Percentiles rank a stretch among this genome's conserved stretches.
Evolutionary conservation across 2,113 vertebrate species (phyloP).

Genomic region (Planiliza haematocheilus): DNA sequence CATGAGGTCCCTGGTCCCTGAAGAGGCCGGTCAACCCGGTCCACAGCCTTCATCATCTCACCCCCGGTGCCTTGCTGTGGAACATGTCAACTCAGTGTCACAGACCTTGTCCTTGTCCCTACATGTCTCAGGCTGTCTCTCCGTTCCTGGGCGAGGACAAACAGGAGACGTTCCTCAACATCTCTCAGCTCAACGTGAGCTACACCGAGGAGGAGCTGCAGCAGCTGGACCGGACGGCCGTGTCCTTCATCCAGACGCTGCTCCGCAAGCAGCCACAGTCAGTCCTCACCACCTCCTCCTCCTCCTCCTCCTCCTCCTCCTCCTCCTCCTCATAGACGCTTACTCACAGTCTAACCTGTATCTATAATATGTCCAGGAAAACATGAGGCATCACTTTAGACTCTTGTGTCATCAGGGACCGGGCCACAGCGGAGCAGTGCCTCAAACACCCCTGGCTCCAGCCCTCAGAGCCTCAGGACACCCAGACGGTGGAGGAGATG

Average conservation of each 20-base stretch:
- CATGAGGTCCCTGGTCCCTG: no score
- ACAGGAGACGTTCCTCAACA: constrained; percentile 86
- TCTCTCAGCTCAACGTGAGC: constrained; percentile 84
- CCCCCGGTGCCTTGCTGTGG: no score
- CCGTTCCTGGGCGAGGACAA: constrained; percentile 85
- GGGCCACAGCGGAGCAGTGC: constrained; percentile 91
- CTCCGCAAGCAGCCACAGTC: constrained; percentile 83
- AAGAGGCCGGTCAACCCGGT: no score
- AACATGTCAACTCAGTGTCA: no score
- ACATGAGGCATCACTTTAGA: no score
- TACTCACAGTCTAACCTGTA: no score
- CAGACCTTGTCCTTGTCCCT: no score
- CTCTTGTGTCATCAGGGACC: constrained; percentile 77
- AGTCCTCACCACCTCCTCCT: constrained; percentile 44
- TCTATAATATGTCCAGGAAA: no score
- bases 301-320: no score
- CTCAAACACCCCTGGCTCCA: constrained; percentile 89
- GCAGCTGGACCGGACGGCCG: constrained; percentile 64
- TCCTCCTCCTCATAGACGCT: no score
- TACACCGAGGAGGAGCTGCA: constrained; percentile 81
- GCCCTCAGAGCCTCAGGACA: constrained; percentile 9
- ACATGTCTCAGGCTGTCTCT: no score
- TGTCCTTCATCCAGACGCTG: constrained; percentile 81
- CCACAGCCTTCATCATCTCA: no score
- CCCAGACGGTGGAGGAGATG: not conserved